Evolutionary conservation across 1,140 invertebrate genomes (phyloP).

Genomic region (Brachionus calyciflorus): DNA sequence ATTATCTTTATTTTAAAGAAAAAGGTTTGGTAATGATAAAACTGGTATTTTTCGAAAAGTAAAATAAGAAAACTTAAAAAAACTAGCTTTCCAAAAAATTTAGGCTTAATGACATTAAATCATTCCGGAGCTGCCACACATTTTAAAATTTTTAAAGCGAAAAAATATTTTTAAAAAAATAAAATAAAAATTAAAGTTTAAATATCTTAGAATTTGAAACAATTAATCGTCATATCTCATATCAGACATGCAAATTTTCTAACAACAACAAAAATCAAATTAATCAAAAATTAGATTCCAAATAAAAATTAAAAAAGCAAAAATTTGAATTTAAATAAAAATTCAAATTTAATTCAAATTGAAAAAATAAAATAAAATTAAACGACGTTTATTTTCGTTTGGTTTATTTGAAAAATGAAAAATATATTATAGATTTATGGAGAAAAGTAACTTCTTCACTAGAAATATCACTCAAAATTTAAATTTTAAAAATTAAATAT

Average conservation of each 20-base stretch:
- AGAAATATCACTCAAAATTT: slow-evolving; percentile 1
- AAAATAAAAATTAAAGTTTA: not conserved
- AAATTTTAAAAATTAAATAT: slow-evolving; percentile 10
- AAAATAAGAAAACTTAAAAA: too few relatives aligned
- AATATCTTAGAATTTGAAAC: not conserved
- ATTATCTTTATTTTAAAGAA: too few relatives aligned
- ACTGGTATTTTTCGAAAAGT: too few relatives aligned
- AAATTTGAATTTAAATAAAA: slow-evolving; percentile 34
- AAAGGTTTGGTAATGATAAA: too few relatives aligned
- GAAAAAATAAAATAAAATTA: too few relatives aligned
- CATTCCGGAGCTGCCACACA: too few relatives aligned
- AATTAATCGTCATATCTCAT: not conserved
- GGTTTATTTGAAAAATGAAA: too few relatives aligned
- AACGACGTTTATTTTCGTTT: too few relatives aligned
- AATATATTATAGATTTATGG: not conserved
- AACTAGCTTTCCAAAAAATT: too few relatives aligned
- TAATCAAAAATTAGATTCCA: slow-evolving; percentile 7
- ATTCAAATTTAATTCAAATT: slow-evolving; percentile 5
- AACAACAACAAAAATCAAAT: not conserved
- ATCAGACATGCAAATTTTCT: slow-evolving; percentile 34
- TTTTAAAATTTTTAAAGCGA: too few relatives aligned
- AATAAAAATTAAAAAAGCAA: not conserved
- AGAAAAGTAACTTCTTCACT: slow-evolving; percentile 13
- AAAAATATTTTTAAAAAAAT: too few relatives aligned
- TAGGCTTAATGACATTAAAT: too few relatives aligned